phyloP scores from a whole-genome alignment of 2,113 vertebrate species.

The Charadrius vociferus region DNA sequence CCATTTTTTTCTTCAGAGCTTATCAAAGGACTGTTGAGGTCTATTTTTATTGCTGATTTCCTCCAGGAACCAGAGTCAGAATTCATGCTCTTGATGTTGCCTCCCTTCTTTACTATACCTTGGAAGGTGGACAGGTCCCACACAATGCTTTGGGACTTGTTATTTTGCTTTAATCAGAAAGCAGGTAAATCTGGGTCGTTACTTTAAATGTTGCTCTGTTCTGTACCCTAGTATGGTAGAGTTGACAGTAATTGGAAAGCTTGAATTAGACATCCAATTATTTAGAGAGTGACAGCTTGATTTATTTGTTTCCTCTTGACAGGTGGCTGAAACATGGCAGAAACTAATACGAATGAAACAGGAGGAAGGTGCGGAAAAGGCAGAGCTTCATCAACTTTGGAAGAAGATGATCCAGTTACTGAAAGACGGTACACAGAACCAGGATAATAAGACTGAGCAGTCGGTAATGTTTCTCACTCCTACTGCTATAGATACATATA shows the following conservation, averaged over 20 bases:
- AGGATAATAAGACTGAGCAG: conserved; percentile 84
- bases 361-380: conserved; percentile 79
- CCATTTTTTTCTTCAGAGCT: not conserved
- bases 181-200: not conserved
- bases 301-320: not conserved
- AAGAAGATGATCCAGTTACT: conserved; percentile 84
- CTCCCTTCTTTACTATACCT: not conserved
- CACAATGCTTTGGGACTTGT: not conserved
- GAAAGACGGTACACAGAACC: conserved; percentile 71
- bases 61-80: not conserved
- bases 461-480: conserved; percentile 72
- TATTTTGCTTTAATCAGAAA: not conserved
- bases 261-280: accelerated
- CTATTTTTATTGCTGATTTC: not conserved
- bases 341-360: conserved; percentile 82
- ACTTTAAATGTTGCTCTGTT: not conserved
- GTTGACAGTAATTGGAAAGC: not conserved
- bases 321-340: conserved; percentile 86
- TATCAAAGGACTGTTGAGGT: not conserved
- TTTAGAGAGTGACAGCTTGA: not conserved
- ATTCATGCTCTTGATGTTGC: not conserved
- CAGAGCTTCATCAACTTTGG: conserved; percentile 86
- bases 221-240: not conserved
- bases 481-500: not conserved
- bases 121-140: not conserved